A percentile compares a stretch with the other conserved stretches of the same genome.
phyloP scores from a whole-genome alignment of 2,888 invertebrate genomes.

The Parnassius smintheus region DNA sequence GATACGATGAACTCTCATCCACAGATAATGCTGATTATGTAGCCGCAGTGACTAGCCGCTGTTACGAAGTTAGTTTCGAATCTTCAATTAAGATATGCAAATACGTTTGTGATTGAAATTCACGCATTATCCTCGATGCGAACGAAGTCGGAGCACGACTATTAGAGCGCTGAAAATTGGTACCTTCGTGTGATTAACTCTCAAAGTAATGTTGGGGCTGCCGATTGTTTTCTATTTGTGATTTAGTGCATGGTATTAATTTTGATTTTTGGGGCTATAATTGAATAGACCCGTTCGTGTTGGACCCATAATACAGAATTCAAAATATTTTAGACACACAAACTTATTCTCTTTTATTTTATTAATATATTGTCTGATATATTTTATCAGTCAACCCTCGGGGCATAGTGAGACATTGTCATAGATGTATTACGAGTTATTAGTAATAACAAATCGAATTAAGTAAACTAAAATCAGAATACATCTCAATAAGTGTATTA shows the following conservation, averaged over 20 bases:
- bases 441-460: too few species aligned
- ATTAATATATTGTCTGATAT: too few species aligned
- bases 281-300: too few species aligned
- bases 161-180: slow-evolving; percentile 14
- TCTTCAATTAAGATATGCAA: slow-evolving; percentile 28
- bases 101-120: slow-evolving; percentile 23
- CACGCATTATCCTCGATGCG: slow-evolving; percentile 19
- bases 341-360: too few species aligned
- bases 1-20: background rate
- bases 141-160: slow-evolving; percentile 4
- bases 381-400: too few species aligned
- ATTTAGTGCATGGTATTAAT: background rate
- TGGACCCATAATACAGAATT: too few species aligned
- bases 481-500: too few species aligned
- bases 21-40: background rate
- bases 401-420: too few species aligned
- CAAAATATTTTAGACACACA: too few species aligned
- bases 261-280: too few species aligned
- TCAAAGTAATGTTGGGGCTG: background rate
- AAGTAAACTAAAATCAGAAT: too few species aligned
- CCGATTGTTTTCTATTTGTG: background rate
- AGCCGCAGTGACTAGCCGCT: slow-evolving; percentile 6
- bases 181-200: slow-evolving; percentile 15
- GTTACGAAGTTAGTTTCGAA: slow-evolving; percentile 19
- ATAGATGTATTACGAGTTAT: too few species aligned